Base-by-base conservation (phyloP, 2,797 vertebrate species). In the Enteromius viviparus region DNA sequence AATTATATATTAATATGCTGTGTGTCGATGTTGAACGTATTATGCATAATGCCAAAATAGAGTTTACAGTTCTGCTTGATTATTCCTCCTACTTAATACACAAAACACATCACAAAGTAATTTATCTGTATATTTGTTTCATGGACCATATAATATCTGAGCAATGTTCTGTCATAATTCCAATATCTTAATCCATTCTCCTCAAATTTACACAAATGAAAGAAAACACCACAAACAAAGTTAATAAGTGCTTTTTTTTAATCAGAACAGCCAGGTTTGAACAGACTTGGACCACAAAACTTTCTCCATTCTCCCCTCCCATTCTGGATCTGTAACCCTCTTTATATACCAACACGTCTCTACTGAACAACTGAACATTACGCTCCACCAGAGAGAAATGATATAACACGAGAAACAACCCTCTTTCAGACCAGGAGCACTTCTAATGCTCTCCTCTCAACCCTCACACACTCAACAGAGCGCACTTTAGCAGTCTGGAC, bases 261-360 rank as follows among this genome's bases (percentile, higher is more conserved):
- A 87, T 87, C 88, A 72, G 80, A 89, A 87, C 69, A 83, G 72
- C 75, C 85, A 86, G 79, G 53, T 81, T 79, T 64, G 83, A 75
- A 86, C 87, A 83, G 79, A 89, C 81, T 71, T 0, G 2, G 87
- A 88, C 85, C 72, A 84, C 81, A 89, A 78, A 72, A 58, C 0
- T 34, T 0, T 85, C 85, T 75, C 85, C 12, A 34, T 72, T 64
- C 82, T 78, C 64, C 78, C 62, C 53, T 75, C 69, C 66, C 45
- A 37, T 76, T 78, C 62, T 47, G 49, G 12, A 26, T 42, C 76
- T 66, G 26, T 23, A 78, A 32, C 76, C 72, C 51, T 32, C 29
- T 49, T 37, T 71, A 29, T 21, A 69, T 32, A 74, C 40, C 29
- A 49, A 64, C 19, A 80, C 17, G 45, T 62, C 75, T 62, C 42